A percentile compares a stretch with the other conserved stretches of the same genome.
phyloP scores from a whole-genome alignment of 2,797 vertebrate species.

The Borostomias antarcticus region DNA sequence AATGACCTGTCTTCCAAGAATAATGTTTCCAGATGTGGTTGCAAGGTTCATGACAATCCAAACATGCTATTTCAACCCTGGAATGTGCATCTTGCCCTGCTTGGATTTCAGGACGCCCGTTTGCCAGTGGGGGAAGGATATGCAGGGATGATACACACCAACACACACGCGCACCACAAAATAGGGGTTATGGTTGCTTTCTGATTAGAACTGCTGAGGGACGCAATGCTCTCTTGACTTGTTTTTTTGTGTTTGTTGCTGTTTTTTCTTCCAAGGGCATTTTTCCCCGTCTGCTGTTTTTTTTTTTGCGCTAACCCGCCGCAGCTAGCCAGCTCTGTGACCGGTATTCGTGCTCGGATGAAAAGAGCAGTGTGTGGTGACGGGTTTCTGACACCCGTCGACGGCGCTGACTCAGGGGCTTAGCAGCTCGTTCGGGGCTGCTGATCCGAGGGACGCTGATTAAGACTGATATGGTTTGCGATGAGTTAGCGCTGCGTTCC shows the following conservation, averaged over 20 bases:
- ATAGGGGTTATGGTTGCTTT: slow-evolving; percentile 55
- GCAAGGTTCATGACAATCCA: slow-evolving; percentile 63
- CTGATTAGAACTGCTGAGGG: slow-evolving; percentile 69
- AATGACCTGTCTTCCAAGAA: slow-evolving; percentile 73
- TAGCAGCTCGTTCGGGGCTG: slow-evolving; percentile 20
- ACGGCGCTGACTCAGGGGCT: slow-evolving; percentile 36
- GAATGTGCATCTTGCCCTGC: slow-evolving; percentile 52
- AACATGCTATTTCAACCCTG: slow-evolving; percentile 66
- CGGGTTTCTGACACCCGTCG: slow-evolving; percentile 34
- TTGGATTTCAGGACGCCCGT: slow-evolving; percentile 50
- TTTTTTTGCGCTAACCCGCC: slow-evolving; percentile 26
- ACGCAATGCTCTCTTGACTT: slow-evolving; percentile 36
- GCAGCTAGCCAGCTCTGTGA: slow-evolving; percentile 37
- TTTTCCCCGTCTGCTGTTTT: slow-evolving; percentile 40
- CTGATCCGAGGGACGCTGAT: slow-evolving; percentile 43
- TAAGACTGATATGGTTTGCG: slow-evolving; percentile 38
- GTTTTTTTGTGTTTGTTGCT: slow-evolving; percentile 11
- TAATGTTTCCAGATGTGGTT: slow-evolving; percentile 78
- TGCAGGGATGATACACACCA: slow-evolving; percentile 37
- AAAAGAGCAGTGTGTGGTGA: slow-evolving; percentile 45
- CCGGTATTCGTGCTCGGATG: slow-evolving; percentile 41
- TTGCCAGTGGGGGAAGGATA: slow-evolving; percentile 48
- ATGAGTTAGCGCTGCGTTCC: slow-evolving; percentile 13
- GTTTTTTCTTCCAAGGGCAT: slow-evolving; percentile 28
- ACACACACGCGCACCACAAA: slow-evolving; percentile 45